phyloP scores from a whole-genome alignment of 2,888 invertebrate species.

The Bombylius discolor region DNA sequence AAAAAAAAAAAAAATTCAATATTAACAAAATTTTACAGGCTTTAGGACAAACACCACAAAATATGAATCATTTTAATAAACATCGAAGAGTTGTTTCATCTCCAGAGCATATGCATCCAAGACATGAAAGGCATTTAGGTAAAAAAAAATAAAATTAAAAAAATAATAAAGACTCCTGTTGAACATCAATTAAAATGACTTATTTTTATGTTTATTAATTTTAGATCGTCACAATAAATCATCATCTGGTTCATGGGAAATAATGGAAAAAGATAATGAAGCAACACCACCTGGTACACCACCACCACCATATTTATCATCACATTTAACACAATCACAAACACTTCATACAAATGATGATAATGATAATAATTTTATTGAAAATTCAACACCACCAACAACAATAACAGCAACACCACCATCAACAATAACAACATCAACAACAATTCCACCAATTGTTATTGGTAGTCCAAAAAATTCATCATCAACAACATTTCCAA shows the following conservation, averaged over 20 bases:
- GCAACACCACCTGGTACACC: slow-evolving; percentile 55
- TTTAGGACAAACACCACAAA: slow-evolving; percentile 30
- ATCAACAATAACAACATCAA: slow-evolving; percentile 19
- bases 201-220: background rate
- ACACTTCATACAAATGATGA: slow-evolving; percentile 1
- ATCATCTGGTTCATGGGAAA: slow-evolving; percentile 35
- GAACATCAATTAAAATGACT: too few species aligned
- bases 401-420: slow-evolving; percentile 15
- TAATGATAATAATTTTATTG: slow-evolving; percentile 1
- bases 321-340: slow-evolving; percentile 17
- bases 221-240: slow-evolving; percentile 32
- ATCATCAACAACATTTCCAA: slow-evolving; percentile 18
- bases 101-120: slow-evolving; percentile 34
- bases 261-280: slow-evolving; percentile 33
- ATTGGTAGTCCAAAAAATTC: slow-evolving; percentile 18
- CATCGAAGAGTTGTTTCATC: slow-evolving; percentile 36
- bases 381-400: background rate
- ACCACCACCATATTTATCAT: slow-evolving; percentile 20
- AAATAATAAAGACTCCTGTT: too few species aligned
- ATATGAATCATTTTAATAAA: slow-evolving; percentile 28
- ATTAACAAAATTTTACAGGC: slow-evolving; percentile 27
- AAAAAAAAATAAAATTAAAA: too few species aligned
- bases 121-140: slow-evolving; percentile 27
- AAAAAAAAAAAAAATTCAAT: background rate
- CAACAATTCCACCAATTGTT: slow-evolving; percentile 12